Conservation (phyloP, 2,797 vertebrate species). For the Phataginus tricuspis region DNA sequence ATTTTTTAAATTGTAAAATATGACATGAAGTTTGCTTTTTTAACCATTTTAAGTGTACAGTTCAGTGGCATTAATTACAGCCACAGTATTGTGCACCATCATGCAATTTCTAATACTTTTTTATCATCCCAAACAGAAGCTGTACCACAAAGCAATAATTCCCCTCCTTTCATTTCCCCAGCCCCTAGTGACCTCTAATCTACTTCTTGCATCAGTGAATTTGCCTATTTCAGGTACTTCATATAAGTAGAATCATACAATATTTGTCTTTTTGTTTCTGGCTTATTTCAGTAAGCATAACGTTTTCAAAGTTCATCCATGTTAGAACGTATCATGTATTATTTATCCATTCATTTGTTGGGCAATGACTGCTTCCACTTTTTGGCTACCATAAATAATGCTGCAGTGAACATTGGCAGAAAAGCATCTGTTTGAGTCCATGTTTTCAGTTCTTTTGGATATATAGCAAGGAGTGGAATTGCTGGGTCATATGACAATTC, state of each 20-base stretch:
- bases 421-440: not conserved
- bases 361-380: not conserved
- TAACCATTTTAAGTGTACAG: not conserved
- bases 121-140: too few species aligned
- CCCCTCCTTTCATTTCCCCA: too few species aligned
- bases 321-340: not conserved
- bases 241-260: too few species aligned
- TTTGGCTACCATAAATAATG: slow-evolving; percentile 7
- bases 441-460: not conserved
- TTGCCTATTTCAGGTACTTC: not conserved
- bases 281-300: not conserved
- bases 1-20: not conserved
- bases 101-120: too few species aligned
- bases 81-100: not conserved
- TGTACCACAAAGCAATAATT: too few species aligned
- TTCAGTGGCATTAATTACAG: not conserved
- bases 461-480: not conserved
- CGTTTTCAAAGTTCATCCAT: not conserved
- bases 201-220: not conserved
- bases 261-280: not conserved
- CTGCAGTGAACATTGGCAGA: not conserved
- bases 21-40: not conserved
- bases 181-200: not conserved
- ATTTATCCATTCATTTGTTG: not conserved
- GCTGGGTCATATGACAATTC: not conserved